A percentile compares a stretch with the other conserved stretches of the same genome.
Evolutionary conservation across 2,113 vertebrate species (phyloP).

Genomic region (Arenaria interpres): DNA sequence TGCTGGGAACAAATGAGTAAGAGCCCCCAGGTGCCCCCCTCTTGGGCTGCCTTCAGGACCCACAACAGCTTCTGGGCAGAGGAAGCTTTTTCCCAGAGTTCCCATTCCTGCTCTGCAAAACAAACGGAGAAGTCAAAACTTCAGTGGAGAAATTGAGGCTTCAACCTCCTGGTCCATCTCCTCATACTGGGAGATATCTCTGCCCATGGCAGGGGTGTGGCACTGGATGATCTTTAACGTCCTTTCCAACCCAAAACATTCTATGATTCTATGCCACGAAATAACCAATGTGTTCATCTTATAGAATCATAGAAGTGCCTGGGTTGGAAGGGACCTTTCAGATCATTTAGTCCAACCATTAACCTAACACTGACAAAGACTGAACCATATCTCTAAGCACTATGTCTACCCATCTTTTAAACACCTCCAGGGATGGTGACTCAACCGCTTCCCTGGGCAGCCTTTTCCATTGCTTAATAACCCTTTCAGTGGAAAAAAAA

Average conservation of each 20-base stretch:
- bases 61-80: not conserved
- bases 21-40: not conserved
- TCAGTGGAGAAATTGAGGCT: not conserved
- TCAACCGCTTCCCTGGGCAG: too few relatives aligned
- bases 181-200: not conserved
- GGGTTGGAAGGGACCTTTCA: too few relatives aligned
- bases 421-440: too few relatives aligned
- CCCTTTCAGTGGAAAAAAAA: too few relatives aligned
- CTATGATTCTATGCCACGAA: not conserved
- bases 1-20: not conserved
- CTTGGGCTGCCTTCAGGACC: not conserved
- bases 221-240: not conserved
- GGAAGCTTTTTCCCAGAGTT: not conserved
- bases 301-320: too few relatives aligned
- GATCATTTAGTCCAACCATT: too few relatives aligned
- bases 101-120: not conserved
- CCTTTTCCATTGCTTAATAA: too few relatives aligned
- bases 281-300: rapidly evolving
- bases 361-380: too few relatives aligned
- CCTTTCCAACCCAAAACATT: not conserved
- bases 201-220: not conserved
- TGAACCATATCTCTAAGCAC: too few relatives aligned
- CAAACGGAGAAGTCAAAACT: not conserved
- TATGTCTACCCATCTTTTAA: too few relatives aligned
- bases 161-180: not conserved